Conservation (phyloP, 1,140 invertebrate species). For the Drosophila suzukii region DNA sequence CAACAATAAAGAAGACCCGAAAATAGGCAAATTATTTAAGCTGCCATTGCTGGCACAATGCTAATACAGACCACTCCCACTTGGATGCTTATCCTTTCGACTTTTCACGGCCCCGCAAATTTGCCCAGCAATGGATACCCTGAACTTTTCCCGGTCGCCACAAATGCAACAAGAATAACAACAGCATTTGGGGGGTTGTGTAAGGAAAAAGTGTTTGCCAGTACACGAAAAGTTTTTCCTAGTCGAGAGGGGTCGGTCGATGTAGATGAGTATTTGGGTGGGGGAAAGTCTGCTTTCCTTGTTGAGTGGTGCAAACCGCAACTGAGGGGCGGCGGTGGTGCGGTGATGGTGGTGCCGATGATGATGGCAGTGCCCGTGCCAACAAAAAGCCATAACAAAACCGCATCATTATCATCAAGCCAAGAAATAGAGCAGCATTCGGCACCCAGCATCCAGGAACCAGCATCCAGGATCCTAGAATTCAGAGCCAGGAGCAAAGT, state of each 20-base stretch:
- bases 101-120: constrained; percentile 27
- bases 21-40: constrained; percentile 67
- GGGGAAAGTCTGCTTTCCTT: constrained; percentile 25
- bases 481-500: constrained; percentile 1
- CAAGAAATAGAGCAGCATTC: constrained; percentile 58
- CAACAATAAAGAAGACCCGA: constrained; percentile 51
- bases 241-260: constrained; percentile 17
- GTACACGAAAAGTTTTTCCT: constrained; percentile 63
- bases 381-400: constrained; percentile 71
- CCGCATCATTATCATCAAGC: constrained; percentile 71
- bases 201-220: constrained; percentile 63
- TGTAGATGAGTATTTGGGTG: background rate
- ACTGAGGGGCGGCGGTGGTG: constrained; percentile 29
- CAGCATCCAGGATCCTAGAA: background rate
- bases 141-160: constrained; percentile 51
- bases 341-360: constrained; percentile 43
- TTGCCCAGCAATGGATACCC: constrained; percentile 42
- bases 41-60: constrained; percentile 43
- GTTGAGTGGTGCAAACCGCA: constrained; percentile 63
- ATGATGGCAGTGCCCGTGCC: constrained; percentile 49
- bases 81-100: constrained; percentile 25
- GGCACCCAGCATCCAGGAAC: constrained; percentile 17
- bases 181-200: constrained; percentile 18
- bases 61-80: constrained; percentile 34
- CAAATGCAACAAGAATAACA: constrained; percentile 57